Evolutionary conservation across 2,113 vertebrate genomes (phyloP).

Genomic region (Gymnarchus niloticus): DNA sequence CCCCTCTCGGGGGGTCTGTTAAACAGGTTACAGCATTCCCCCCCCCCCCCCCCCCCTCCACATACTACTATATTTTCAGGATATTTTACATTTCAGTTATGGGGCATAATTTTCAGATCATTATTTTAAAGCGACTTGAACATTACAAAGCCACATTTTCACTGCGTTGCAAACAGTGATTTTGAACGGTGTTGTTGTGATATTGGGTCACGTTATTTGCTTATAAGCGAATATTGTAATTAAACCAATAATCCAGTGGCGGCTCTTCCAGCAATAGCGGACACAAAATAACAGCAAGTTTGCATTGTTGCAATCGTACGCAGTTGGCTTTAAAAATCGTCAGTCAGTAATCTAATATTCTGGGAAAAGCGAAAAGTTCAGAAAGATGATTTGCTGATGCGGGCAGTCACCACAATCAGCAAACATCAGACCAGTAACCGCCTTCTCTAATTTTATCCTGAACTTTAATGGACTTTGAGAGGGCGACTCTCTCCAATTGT

Average conservation of each 20-base stretch:
- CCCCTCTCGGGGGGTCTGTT: not conserved
- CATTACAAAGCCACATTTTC: not conserved
- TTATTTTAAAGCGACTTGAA: not conserved
- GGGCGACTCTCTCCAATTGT: not conserved
- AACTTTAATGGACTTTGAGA: not conserved
- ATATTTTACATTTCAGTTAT: not conserved
- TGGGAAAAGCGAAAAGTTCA: not conserved
- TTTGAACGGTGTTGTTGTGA: not conserved
- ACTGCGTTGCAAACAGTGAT: not conserved
- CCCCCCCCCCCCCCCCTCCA: not conserved
- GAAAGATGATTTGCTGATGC: not conserved
- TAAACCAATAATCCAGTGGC: not conserved
- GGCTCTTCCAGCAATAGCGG: not conserved
- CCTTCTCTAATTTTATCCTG: not conserved
- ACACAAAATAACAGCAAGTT: not conserved
- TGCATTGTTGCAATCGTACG: not conserved
- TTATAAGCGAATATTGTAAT: not conserved
- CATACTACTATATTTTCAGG: not conserved
- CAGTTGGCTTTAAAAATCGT: not conserved
- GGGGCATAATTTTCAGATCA: not conserved
- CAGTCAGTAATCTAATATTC: not conserved
- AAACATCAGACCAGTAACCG: not conserved
- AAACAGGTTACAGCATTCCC: constrained; percentile 5
- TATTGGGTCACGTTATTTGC: not conserved
- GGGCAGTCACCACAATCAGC: not conserved